Evolutionary conservation across 2,113 vertebrate genomes (phyloP).

Genomic region (Sinocyclocheilus maitianheensis): DNA sequence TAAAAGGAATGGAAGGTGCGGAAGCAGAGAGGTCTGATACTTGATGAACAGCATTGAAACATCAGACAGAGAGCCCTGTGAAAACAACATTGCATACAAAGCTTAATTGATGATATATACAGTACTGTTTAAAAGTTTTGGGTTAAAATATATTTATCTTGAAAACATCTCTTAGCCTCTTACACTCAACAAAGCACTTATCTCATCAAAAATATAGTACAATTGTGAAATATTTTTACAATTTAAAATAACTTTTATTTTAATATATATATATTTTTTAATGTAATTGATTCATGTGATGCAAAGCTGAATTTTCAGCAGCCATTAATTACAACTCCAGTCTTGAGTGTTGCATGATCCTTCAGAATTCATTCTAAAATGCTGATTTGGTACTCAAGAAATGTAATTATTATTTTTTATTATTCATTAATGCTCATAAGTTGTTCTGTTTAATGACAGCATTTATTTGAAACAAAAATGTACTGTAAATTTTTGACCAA

Average conservation of each 20-base stretch:
- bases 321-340: neutral
- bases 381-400: neutral
- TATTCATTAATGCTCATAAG: too few relatives aligned
- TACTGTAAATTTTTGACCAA: neutral
- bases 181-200: neutral
- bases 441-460: neutral
- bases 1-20: conserved; percentile 86
- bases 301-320: neutral
- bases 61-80: conserved; percentile 81
- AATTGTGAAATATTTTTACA: neutral
- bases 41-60: conserved; percentile 86
- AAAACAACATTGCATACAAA: conserved; percentile 28
- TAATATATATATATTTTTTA: neutral
- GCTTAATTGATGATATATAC: neutral
- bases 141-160: neutral
- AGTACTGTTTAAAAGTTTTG: neutral
- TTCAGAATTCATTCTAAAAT: neutral
- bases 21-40: conserved; percentile 79
- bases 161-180: neutral
- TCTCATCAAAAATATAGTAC: neutral
- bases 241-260: neutral
- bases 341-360: neutral
- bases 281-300: neutral
- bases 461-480: neutral
- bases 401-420: too few relatives aligned